A percentile compares a stretch with the other conserved stretches of the same genome.
Conservation (phyloP, 2,113 vertebrate species). For the Oreochromis niloticus region DNA sequence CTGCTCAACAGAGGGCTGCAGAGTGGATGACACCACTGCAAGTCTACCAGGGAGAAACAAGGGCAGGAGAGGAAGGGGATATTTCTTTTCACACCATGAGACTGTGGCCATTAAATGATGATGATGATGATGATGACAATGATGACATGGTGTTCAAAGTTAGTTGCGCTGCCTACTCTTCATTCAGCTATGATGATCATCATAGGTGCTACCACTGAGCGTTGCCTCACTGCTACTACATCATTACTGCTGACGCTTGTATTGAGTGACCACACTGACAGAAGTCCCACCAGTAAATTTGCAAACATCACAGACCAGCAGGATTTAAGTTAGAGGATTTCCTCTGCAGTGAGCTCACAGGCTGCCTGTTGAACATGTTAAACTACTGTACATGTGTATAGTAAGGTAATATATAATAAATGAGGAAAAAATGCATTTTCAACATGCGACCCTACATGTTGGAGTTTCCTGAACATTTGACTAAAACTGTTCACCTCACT, state of each 20-base stretch:
- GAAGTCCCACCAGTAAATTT: neutral
- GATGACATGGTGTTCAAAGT: slow-evolving; percentile 13
- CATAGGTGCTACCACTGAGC: slow-evolving; percentile 10
- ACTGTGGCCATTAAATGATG: neutral
- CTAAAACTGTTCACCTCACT: slow-evolving; percentile 5
- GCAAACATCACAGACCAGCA: neutral
- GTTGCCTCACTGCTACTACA: slow-evolving; percentile 49
- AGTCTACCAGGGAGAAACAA: neutral
- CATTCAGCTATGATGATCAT: slow-evolving; percentile 36
- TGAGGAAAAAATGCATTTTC: neutral
- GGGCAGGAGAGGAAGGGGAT: neutral
- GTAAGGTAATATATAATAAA: neutral
- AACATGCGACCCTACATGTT: neutral
- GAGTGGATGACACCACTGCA: neutral
- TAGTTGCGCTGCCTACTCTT: slow-evolving; percentile 19
- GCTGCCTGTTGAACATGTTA: neutral
- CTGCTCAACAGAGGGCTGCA: neutral
- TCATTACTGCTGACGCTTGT: slow-evolving; percentile 36
- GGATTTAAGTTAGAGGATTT: neutral
- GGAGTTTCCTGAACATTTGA: neutral
- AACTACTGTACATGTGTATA: neutral
- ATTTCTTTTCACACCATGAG: neutral
- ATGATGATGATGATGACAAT: neutral
- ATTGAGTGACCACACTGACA: slow-evolving; percentile 10
- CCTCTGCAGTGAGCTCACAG: neutral